Evolutionary conservation across 2,113 vertebrate species (phyloP).

Genomic region (Ramphastos sulfuratus): DNA sequence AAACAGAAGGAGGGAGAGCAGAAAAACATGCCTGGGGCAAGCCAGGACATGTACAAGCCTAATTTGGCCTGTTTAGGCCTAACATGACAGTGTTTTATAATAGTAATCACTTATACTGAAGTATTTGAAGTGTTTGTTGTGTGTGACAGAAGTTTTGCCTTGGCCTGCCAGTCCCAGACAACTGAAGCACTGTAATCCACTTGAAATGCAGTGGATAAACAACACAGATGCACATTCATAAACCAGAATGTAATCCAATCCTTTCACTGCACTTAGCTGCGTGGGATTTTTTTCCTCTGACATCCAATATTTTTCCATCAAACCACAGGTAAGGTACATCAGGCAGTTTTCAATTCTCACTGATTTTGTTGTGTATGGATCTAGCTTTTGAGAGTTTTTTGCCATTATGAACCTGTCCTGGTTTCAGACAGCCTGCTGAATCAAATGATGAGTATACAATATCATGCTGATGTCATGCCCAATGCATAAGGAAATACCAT

Average conservation of each 20-base stretch:
- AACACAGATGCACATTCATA: background rate
- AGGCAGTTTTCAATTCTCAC: background rate
- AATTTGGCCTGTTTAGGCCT: too few relatives aligned
- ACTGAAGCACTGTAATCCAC: background rate
- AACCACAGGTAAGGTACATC: background rate
- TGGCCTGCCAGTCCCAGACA: background rate
- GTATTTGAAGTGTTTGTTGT: background rate
- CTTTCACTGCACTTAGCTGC: background rate
- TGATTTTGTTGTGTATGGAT: background rate
- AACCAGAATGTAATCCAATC: background rate
- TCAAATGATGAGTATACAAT: too few relatives aligned
- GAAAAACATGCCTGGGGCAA: too few relatives aligned
- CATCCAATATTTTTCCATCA: background rate
- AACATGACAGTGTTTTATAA: too few relatives aligned
- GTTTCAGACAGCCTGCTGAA: too few relatives aligned
- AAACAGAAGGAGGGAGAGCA: too few relatives aligned
- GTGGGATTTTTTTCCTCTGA: background rate
- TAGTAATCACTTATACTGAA: background rate
- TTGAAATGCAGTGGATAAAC: background rate
- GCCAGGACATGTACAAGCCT: too few relatives aligned
- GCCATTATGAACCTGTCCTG: background rate
- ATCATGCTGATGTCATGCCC: too few relatives aligned
- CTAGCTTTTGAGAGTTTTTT: background rate
- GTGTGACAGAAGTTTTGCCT: background rate
- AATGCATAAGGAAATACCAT: too few relatives aligned